Evolutionary conservation across 2,888 invertebrate genomes (phyloP), one percentile per base, ranked within the genome.

Genomic region (Cantharis nigra): DNA sequence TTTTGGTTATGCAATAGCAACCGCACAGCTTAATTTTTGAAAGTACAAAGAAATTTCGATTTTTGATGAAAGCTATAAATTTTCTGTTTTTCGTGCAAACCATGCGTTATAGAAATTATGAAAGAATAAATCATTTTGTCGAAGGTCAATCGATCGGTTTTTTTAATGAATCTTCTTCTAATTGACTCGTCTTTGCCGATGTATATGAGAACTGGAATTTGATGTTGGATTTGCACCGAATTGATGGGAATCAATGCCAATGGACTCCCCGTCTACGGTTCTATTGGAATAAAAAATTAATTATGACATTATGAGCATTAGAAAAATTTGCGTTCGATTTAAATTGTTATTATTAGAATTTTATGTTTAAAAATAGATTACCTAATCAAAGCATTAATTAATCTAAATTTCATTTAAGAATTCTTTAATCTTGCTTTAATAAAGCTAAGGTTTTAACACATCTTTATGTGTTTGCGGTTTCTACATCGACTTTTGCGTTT

Each of bases 401-500:
- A 9, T n/a, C 28, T 20, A 28, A 26, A 14, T 69, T 69, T 69
- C 28, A 9, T 16, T 23, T 28, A 23, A 26, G 13, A 14, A 69
- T 73, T 13, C 13, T 9, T 9, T 49, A 65, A 65, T 63, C 14
- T 23, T 13, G 26, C 16, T 67, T 67, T 67, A 67, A 70, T 33
- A 76, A 69, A 67, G 23, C 69, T 18, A 73, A 72, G 72, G 75
- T 77, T 76, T 79, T 74, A 75, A 79, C 78, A 76, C 78, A 72
- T 76, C 75, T 70, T 67, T 76, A 71, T 74, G 72, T 74, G 71
- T 63, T 64, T 79, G 79, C 73, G 79, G 79, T 79, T 75, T 77
- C 62, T 30, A 49, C 62, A 62, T 67, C 65, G 74, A 77, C 71
- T 69, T 75, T 78, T 72, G 67, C 73, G 72, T 78, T 76, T 70